Conservation (phyloP, 1,140 invertebrate genomes). For the Carcinoscorpius rotundicauda region DNA sequence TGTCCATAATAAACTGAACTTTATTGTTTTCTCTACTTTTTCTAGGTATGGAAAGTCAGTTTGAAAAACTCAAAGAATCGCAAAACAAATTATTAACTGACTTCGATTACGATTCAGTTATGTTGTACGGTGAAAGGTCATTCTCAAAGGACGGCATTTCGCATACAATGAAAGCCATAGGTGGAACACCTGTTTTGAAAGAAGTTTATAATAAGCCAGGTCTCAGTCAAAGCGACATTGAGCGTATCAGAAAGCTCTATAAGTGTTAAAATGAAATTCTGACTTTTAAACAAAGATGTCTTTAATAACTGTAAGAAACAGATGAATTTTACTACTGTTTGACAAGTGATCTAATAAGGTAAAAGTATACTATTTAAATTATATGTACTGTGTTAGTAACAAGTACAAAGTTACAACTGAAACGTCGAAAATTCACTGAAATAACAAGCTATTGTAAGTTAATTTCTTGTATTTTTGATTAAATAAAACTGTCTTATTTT, state of each 20-base stretch:
- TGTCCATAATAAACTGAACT: no score
- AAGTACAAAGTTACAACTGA: no score
- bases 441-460: no score
- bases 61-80: slow-evolving; percentile 14
- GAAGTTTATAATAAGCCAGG: slow-evolving; percentile 30
- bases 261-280: background rate
- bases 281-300: background rate
- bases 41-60: slow-evolving; percentile 17
- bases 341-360: no score
- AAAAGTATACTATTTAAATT: no score
- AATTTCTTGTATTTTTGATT: no score
- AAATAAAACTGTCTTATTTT: no score
- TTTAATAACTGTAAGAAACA: no score
- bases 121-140: slow-evolving; percentile 34
- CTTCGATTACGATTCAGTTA: slow-evolving; percentile 33
- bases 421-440: no score
- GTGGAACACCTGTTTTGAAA: slow-evolving; percentile 12
- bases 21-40: background rate
- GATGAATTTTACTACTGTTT: no score
- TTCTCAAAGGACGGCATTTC: slow-evolving; percentile 29
- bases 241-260: background rate
- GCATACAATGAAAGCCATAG: slow-evolving; percentile 28
- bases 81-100: slow-evolving; percentile 17
- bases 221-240: background rate
- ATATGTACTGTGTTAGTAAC: no score